Base-by-base conservation (phyloP, 2,113 vertebrate genomes). In the Porphyrio hochstetteri region DNA sequence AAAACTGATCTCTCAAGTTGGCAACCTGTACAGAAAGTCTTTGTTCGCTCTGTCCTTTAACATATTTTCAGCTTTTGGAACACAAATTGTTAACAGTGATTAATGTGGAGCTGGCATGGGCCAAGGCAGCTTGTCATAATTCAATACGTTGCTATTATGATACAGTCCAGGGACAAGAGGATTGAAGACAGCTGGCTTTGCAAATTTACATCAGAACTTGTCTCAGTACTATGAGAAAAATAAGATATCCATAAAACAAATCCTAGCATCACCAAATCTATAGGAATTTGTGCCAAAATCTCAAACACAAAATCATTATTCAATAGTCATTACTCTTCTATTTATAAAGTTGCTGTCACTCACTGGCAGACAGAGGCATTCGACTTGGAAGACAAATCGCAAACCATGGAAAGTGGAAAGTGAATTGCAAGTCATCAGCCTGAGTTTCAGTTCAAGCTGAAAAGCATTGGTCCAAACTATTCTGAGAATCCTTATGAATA, bases 391-490 rank as follows among this genome's bases (percentile, higher is more conserved):
- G 86, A 93, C 64, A 81, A 93, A 95, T 94, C 57, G 55, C 82
- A 86, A 83, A 88, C 52, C 40, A 36, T 61, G 65, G 78, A 64
- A 88, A 95, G 83, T 44, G 33, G 86, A 89, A 89, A 96, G 82
- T 42, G 88, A 87, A 93, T 94, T 94, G 86, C 86, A 96, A 96
- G 88, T 95, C 95, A 94, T 96, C 71, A 78, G 64, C 60, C 56
- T 61, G 31, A 94, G 40, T 0, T 0, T 80, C 48, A 48, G 69
- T 57, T 61, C 65, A 78, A 83, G 53, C 80, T 87, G 82, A 79
- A 94, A 83, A 91, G 16, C 27, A 14, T 88, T 64, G 35, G 68
- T 79, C 80, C 76, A 78, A 96, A 86, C 68, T 93, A 60, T 93
- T 92, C 86, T 68, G 79, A 90, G 92, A 94, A 88, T 86, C 40